A percentile compares a stretch with the other conserved stretches of the same genome.
These are phyloP conservation scores for Akabosia matsudoensis DNA, from an alignment of 1,140 invertebrate species.

Conservation along the genomic window DNA sequence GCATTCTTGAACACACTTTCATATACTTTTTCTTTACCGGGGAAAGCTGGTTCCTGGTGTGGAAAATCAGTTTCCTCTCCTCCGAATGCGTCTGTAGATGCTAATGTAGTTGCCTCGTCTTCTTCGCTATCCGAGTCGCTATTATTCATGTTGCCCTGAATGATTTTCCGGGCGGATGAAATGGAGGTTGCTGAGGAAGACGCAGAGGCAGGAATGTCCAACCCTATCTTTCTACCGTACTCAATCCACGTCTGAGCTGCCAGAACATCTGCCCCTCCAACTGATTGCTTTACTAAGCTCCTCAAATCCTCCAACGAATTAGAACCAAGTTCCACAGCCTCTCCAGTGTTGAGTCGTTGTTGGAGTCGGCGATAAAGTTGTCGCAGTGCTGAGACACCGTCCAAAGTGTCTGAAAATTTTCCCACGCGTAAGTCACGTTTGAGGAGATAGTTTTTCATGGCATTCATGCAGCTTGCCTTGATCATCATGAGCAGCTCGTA, in stretches of 20 bases:
- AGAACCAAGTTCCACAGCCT: conserved; percentile 26
- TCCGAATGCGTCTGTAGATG: too few relatives aligned
- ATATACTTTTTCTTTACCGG: too few relatives aligned
- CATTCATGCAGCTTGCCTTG: conserved; percentile 32
- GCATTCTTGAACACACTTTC: too few relatives aligned
- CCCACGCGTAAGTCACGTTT: conserved; percentile 39
- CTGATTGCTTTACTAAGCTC: not conserved
- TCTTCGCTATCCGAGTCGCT: not conserved
- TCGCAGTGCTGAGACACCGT: conserved; percentile 30
- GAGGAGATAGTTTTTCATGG: conserved; percentile 40
- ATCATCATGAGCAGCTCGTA: conserved; percentile 38
- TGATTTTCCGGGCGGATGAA: not conserved
- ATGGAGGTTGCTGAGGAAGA: conserved; percentile 9
- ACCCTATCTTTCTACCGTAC: not conserved
- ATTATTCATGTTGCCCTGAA: not conserved
- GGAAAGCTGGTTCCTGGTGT: too few relatives aligned
- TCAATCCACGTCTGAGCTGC: conserved; percentile 7
- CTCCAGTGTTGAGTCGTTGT: conserved; percentile 25
- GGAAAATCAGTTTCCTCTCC: too few relatives aligned
- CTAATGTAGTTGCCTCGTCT: not conserved
- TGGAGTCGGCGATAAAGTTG: conserved; percentile 34
- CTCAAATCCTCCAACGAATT: not conserved
- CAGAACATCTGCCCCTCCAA: not conserved
- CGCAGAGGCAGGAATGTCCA: not conserved
- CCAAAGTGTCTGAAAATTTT: conserved; percentile 32